These are phyloP conservation scores for Machimus atricapillus DNA, from an alignment of 2,888 invertebrate genomes.

Conservation along the genomic window DNA sequence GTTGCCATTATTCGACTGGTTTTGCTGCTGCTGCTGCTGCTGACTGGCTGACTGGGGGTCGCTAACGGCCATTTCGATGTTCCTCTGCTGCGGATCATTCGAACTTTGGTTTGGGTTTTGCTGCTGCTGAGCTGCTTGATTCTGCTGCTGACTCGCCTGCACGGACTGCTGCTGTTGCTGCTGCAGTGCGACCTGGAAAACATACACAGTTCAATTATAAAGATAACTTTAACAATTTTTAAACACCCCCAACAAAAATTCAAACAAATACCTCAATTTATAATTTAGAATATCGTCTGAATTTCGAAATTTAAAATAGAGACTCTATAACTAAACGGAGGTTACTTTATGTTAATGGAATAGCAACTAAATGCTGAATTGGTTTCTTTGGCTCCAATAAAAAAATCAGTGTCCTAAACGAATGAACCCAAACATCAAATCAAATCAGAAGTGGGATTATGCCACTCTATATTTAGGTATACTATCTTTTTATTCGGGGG, in stretches of 20 bases:
- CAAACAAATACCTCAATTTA: no score
- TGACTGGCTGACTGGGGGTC: slow-evolving; percentile 57
- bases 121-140: slow-evolving; percentile 58
- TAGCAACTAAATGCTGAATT: no score
- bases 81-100: slow-evolving; percentile 62
- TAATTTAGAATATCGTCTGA: no score
- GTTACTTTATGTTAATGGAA: no score
- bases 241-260: neutral
- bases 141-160: slow-evolving; percentile 49
- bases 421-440: no score
- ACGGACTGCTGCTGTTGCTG: slow-evolving; percentile 44
- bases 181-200: slow-evolving; percentile 54
- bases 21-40: slow-evolving; percentile 63
- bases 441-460: neutral
- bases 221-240: neutral
- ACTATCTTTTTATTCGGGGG: neutral
- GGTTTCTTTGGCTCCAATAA: no score
- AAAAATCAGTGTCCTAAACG: no score
- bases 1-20: slow-evolving; percentile 62
- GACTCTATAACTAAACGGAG: no score
- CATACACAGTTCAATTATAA: neutral
- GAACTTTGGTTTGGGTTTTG: slow-evolving; percentile 62
- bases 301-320: no score
- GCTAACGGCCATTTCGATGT: slow-evolving; percentile 60
- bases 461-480: no score